phyloP scores from a whole-genome alignment of 2,888 invertebrate species.

The Perizoma flavofasciatum region DNA sequence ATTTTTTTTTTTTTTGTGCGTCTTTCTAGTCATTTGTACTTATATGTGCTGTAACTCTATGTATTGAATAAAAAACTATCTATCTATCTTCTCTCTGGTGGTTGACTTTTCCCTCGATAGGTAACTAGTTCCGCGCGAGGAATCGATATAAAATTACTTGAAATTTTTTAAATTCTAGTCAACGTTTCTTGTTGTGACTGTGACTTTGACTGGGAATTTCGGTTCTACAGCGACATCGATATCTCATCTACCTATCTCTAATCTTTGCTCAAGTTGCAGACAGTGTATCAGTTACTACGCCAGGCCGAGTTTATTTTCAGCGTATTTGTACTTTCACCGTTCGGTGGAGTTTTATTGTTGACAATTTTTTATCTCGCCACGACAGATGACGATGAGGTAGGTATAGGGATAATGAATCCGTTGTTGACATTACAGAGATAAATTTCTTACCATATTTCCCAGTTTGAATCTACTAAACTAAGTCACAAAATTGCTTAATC shows the following conservation, averaged over 20 bases:
- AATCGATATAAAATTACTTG: no score
- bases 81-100: no score
- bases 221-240: neutral
- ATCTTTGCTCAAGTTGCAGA: constrained; percentile 29
- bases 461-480: constrained; percentile 2
- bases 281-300: constrained; percentile 17
- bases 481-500: neutral
- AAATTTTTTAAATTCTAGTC: no score
- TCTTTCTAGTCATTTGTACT: no score
- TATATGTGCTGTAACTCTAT: no score
- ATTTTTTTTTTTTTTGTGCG: no score
- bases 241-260: constrained; percentile 22
- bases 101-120: no score
- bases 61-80: no score
- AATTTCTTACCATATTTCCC: constrained; percentile 23
- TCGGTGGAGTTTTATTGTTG: constrained; percentile 47
- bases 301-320: constrained; percentile 48
- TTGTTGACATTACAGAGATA: constrained; percentile 27
- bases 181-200: no score
- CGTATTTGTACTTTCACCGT: constrained; percentile 55
- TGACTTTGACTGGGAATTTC: no score
- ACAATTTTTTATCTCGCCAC: constrained; percentile 48
- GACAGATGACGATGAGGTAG: constrained; percentile 41
- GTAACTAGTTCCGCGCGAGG: no score
- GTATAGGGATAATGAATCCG: constrained; percentile 28